These are phyloP conservation scores for Bombycilla garrulus DNA, from an alignment of 2,113 vertebrate species.

Conservation along the genomic window DNA sequence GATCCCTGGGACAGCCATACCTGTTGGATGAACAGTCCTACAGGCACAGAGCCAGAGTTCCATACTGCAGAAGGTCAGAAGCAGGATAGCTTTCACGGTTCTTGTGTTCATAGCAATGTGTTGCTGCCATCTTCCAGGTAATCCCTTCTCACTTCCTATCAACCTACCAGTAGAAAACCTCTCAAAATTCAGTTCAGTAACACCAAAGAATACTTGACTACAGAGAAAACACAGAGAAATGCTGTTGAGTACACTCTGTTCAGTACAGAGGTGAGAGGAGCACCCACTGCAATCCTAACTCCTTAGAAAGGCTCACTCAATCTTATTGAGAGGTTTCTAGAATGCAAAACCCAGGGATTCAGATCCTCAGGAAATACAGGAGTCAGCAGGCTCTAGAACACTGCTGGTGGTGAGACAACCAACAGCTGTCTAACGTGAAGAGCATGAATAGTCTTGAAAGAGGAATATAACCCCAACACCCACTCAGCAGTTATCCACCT, in stretches of 20 bases:
- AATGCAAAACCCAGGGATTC: background rate
- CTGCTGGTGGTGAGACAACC: background rate
- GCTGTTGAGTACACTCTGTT: background rate
- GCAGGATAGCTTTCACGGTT: rapidly evolving
- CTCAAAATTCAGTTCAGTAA: background rate
- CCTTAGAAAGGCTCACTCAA: background rate
- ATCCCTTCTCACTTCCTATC: background rate
- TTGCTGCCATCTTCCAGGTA: background rate
- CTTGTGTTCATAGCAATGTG: background rate
- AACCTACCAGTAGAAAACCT: background rate
- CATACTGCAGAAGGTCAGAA: background rate
- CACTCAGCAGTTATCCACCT: background rate
- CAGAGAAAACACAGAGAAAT: background rate
- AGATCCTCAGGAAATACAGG: background rate
- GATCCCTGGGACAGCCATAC: background rate
- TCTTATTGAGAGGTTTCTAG: background rate
- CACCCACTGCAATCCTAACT: background rate
- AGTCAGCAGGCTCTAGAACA: background rate
- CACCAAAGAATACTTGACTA: background rate
- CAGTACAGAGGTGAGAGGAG: background rate
- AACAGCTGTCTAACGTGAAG: background rate
- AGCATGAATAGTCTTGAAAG: background rate
- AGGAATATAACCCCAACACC: background rate
- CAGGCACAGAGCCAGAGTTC: background rate
- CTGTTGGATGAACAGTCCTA: background rate